These are phyloP conservation scores for Alces alces DNA, from an alignment of 2,113 vertebrate species.

Conservation along the genomic window DNA sequence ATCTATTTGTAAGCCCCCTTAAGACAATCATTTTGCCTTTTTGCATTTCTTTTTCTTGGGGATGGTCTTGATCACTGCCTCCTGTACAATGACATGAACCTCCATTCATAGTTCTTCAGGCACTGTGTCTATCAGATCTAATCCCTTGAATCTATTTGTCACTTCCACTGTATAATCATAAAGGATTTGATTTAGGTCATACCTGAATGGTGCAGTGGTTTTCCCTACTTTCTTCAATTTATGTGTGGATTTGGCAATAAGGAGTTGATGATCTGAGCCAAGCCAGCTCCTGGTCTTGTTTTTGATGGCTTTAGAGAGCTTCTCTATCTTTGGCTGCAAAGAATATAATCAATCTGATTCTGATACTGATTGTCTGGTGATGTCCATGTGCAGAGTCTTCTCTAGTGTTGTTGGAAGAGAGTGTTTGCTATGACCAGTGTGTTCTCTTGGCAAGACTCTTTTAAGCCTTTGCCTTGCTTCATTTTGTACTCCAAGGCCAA, in stretches of 20 bases:
- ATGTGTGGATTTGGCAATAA: neutral
- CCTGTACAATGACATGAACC: neutral
- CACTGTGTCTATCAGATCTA: neutral
- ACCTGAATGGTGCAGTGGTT: neutral
- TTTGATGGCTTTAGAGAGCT: neutral
- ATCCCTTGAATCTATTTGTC: neutral
- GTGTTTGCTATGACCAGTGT: neutral
- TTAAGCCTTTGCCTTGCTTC: neutral
- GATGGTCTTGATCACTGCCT: neutral
- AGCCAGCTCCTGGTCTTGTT: neutral
- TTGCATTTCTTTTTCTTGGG: neutral
- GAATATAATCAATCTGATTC: neutral
- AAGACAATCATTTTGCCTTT: neutral
- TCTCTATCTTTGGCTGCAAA: neutral
- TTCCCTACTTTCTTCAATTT: neutral
- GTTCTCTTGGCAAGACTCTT: neutral
- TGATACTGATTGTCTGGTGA: neutral
- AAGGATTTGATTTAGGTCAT: neutral
- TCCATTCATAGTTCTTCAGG: neutral
- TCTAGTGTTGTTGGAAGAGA: neutral
- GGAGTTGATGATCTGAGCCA: neutral
- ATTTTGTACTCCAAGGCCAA: neutral
- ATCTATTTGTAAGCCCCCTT: neutral
- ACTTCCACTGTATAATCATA: neutral
- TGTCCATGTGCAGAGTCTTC: neutral